These are phyloP conservation scores for Pelmatolapia mariae DNA, from an alignment of 2,113 vertebrate genomes.

Conservation along the genomic window DNA sequence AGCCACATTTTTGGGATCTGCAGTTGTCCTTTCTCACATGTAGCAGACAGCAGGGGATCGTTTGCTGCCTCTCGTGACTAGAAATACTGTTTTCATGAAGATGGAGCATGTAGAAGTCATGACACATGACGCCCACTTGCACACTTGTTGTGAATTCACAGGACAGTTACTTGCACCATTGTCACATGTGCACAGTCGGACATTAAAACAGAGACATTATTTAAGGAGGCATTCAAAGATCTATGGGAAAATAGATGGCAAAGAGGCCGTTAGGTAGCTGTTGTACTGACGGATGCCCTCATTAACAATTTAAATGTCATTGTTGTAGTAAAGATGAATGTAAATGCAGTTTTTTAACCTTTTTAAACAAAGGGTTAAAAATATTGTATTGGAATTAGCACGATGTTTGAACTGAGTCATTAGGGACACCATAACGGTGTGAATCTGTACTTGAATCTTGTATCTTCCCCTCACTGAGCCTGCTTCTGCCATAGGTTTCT, in stretches of 20 bases:
- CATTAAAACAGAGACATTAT: neutral
- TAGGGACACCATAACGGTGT: neutral
- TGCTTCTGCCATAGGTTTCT: neutral
- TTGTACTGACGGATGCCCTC: neutral
- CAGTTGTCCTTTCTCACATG: neutral
- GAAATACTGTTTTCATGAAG: neutral
- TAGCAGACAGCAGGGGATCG: neutral
- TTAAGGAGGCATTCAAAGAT: neutral
- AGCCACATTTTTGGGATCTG: neutral
- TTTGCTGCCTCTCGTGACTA: neutral
- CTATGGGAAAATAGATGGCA: neutral
- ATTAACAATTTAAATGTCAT: neutral
- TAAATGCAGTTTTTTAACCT: neutral
- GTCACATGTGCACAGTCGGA: neutral
- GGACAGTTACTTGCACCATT: neutral
- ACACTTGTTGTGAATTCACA: neutral
- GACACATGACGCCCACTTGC: neutral
- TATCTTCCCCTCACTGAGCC: accelerated
- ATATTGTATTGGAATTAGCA: neutral
- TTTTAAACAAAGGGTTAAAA: neutral
- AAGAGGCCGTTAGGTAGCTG: neutral
- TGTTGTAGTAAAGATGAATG: neutral
- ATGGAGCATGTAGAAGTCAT: neutral
- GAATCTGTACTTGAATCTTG: neutral
- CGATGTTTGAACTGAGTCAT: accelerated